Percentiles rank a stretch among this genome's conserved stretches.
These are phyloP conservation scores for Agonopterix alstromeriana DNA, from an alignment of 2,888 invertebrate species.

Conservation along the genomic window DNA sequence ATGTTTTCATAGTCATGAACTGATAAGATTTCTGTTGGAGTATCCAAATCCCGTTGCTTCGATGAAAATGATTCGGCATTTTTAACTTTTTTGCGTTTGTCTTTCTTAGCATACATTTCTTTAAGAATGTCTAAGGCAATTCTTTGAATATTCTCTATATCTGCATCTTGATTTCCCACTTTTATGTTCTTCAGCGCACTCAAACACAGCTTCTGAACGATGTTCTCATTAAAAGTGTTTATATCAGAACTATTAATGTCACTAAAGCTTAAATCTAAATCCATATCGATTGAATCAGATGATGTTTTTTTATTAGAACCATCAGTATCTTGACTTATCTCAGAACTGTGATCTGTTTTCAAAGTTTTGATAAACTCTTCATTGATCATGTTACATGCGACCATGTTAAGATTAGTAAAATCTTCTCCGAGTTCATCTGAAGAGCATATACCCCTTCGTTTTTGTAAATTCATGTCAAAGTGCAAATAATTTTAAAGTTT, in stretches of 20 bases:
- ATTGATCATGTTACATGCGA: constrained; percentile 45
- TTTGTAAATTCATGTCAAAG: constrained; percentile 62
- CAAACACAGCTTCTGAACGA: constrained; percentile 70
- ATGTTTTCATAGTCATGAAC: constrained; percentile 82
- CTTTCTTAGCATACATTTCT: constrained; percentile 72
- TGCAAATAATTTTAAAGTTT: constrained; percentile 65
- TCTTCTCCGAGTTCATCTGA: constrained; percentile 68
- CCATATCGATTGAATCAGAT: constrained; percentile 72
- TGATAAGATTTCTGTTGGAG: constrained; percentile 76
- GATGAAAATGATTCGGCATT: constrained; percentile 43
- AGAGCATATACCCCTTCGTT: constrained; percentile 76
- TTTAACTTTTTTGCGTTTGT: constrained; percentile 51
- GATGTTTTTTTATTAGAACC: constrained; percentile 70
- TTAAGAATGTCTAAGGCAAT: constrained; percentile 72
- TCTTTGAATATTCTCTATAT: constrained; percentile 72
- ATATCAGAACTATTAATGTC: constrained; percentile 74
- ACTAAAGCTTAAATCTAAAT: constrained; percentile 72
- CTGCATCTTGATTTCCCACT: constrained; percentile 73
- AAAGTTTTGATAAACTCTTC: constrained; percentile 53
- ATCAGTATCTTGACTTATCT: constrained; percentile 65
- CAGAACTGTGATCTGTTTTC: constrained; percentile 57
- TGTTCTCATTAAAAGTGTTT: constrained; percentile 73
- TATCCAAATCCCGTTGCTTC: constrained; percentile 67
- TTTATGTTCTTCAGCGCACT: constrained; percentile 73
- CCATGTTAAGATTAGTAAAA: constrained; percentile 49